Percentiles rank a stretch among this genome's conserved stretches.
phyloP scores from a whole-genome alignment of 1,140 invertebrate species.

The Pogonomyrmex californicus region DNA sequence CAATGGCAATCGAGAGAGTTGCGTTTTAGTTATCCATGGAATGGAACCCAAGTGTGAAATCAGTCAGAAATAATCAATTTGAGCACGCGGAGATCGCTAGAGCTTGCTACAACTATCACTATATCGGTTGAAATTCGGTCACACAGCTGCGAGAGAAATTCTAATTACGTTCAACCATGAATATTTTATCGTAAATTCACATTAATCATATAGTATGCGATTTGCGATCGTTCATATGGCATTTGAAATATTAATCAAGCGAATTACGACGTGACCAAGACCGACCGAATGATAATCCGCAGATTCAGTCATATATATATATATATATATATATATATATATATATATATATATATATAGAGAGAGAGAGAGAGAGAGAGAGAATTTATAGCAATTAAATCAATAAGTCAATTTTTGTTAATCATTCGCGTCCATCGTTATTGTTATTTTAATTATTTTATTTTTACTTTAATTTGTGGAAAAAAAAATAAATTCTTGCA shows the following conservation, averaged over 20 bases:
- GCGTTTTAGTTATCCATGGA: neutral
- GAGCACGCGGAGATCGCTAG: neutral
- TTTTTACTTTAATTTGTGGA: neutral
- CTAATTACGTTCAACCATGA: constrained; percentile 41
- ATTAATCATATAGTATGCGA: constrained; percentile 45
- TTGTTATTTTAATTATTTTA: neutral
- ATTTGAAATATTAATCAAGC: constrained; percentile 54
- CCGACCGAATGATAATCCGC: neutral
- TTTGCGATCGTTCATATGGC: constrained; percentile 33
- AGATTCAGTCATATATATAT: neutral
- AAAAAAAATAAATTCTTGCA: neutral
- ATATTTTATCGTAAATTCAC: constrained; percentile 39
- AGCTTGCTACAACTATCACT: neutral
- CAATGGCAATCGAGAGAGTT: neutral
- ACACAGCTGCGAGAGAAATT: constrained; percentile 3
- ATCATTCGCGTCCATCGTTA: neutral
- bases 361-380: too few relatives aligned
- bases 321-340: neutral
- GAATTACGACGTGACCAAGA: constrained; percentile 21
- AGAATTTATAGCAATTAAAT: constrained; percentile 29
- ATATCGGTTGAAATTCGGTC: constrained; percentile 4
- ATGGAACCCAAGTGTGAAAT: constrained; percentile 26
- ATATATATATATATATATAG: too few relatives aligned
- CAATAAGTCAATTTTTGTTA: constrained; percentile 28
- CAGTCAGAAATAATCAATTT: constrained; percentile 37